These are phyloP conservation scores for Typhlichthys eigenmanni DNA, from an alignment of 2,797 vertebrate genomes.

Conservation along the genomic window DNA sequence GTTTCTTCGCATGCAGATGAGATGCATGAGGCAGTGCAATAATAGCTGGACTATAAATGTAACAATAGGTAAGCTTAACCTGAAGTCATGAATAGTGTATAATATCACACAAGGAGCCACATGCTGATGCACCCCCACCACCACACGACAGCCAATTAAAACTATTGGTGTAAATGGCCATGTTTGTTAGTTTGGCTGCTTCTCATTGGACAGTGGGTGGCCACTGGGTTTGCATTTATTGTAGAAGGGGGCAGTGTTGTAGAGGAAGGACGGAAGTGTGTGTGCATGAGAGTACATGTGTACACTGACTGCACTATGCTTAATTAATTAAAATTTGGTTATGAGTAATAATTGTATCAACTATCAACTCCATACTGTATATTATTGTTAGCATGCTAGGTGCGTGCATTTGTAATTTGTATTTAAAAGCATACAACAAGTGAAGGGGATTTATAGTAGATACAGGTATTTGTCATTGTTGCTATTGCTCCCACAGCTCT, in stretches of 20 bases:
- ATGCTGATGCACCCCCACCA: conserved; percentile 50
- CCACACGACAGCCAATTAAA: conserved; percentile 68
- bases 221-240: conserved; percentile 34
- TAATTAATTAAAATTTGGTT: no score
- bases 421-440: not conserved
- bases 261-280: conserved; percentile 15
- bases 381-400: conserved; percentile 21
- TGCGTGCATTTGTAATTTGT: not conserved
- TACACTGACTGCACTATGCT: not conserved
- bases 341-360: no score
- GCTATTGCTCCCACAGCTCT: conserved; percentile 6
- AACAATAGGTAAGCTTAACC: conserved; percentile 72
- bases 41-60: conserved; percentile 66
- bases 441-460: no score
- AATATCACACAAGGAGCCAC: conserved; percentile 47
- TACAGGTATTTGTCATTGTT: conserved; percentile 8
- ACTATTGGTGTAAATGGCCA: conserved; percentile 51
- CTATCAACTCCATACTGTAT: conserved; percentile 25
- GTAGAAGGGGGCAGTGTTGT: conserved; percentile 24
- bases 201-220: conserved; percentile 57
- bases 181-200: conserved; percentile 45
- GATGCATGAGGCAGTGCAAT: conserved; percentile 49
- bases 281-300: conserved; percentile 4
- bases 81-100: conserved; percentile 59
- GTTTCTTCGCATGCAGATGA: conserved; percentile 71